phyloP scores from a whole-genome alignment of 2,888 invertebrate genomes.

The Troilus luridus region DNA sequence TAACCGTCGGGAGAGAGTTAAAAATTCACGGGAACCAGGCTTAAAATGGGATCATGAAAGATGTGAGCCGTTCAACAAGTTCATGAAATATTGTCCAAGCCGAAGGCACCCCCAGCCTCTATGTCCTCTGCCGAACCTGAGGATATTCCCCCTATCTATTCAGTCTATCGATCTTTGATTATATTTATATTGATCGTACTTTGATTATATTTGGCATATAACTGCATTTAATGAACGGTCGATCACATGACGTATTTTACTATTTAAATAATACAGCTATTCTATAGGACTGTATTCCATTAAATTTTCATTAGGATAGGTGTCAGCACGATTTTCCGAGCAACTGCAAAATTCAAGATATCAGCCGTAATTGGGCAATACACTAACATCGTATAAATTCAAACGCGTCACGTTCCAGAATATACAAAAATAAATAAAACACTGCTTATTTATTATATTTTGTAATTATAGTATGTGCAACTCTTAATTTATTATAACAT shows the following conservation, averaged over 20 bases:
- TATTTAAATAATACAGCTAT: no score
- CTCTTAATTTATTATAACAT: no score
- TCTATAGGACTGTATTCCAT: not conserved
- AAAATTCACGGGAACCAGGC: constrained; percentile 52
- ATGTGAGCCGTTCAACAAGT: constrained; percentile 55
- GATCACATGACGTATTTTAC: no score
- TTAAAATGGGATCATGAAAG: constrained; percentile 54
- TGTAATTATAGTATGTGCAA: no score
- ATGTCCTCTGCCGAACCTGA: not conserved
- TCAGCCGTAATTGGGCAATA: no score
- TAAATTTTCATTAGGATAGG: not conserved
- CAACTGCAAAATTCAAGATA: no score
- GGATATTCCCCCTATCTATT: not conserved
- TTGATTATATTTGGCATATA: not conserved
- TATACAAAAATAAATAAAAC: no score
- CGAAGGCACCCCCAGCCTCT: not conserved
- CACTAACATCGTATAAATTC: no score
- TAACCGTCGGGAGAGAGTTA: constrained; percentile 51
- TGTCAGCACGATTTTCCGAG: no score
- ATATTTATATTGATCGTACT: not conserved
- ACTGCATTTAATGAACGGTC: not conserved
- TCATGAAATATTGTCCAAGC: constrained; percentile 53
- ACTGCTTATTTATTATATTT: no score
- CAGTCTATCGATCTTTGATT: not conserved
- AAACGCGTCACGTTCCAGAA: no score